Base-by-base conservation (phyloP, 2,797 vertebrate species). In the Siniperca obscura region DNA sequence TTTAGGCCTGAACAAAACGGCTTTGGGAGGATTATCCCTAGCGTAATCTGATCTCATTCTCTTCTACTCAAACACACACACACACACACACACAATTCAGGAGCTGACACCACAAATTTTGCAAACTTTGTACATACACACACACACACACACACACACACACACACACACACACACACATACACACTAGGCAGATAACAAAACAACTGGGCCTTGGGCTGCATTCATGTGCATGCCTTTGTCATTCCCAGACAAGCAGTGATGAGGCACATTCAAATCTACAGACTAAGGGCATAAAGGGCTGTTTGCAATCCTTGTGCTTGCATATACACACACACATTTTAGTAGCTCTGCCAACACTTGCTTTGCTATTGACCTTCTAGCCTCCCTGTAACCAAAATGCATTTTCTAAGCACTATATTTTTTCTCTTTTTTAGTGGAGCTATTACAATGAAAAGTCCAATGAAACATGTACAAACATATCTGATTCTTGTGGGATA, bases 1-100 rank as follows among this genome's bases (percentile, higher is more conserved):
- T 94, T 94, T 94, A 95, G 93, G 91, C 87, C 91, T 90, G 92
- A 95, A 94, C 92, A 96, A 95, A 95, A 94, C 83, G 69, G 94
- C 92, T 94, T 95, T 94, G 86, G 89, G 86, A 83, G 95, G 94
- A 96, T 96, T 95, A 96, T 93, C 92, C 92, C 81, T 38, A 86
- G 84, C 52, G 93, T 93, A 95, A 96, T 90, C 81, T 87, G 92
- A 95, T 95, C 95, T 94, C 90, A 92, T 94, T 95, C 94, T 94
- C 90, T 92, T 90, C 86, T 83, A 89, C 89, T 90, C 86, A 91
- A 60, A 81, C 75, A 85, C 70, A 86, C 80, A 69, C 79, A 74
- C 34, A 69, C 50, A 48, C 62, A 68, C 64, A 52, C 42, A 46
- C 80, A 56, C 1, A 65, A 46, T 70, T n/a, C 82, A 89, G 78